phyloP scores from a whole-genome alignment of 2,888 invertebrate genomes.

The Lacanobia wlatinum region DNA sequence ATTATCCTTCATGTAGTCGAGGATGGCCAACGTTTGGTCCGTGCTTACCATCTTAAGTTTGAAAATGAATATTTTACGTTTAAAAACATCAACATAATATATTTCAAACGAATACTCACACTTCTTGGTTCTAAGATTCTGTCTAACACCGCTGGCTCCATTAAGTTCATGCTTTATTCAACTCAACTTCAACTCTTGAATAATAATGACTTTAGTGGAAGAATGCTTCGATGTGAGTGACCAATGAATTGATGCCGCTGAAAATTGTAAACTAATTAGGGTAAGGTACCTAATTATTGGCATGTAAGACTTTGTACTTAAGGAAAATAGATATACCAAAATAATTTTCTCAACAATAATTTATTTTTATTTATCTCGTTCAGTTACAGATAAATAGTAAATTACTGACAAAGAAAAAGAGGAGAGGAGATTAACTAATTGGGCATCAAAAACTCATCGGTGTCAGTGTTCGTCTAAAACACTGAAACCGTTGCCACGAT shows the following conservation, averaged over 20 bases:
- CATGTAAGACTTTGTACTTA: background rate
- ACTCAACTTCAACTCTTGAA: slow-evolving; percentile 24
- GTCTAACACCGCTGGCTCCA: slow-evolving; percentile 2
- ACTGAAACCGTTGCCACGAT: too few species aligned
- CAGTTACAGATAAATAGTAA: background rate
- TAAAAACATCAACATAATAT: background rate
- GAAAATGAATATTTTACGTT: background rate
- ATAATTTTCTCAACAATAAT: background rate
- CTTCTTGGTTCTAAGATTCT: slow-evolving; percentile 21
- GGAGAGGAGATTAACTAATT: too few species aligned
- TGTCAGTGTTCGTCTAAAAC: too few species aligned
- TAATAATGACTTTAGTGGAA: slow-evolving; percentile 13
- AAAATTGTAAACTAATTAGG: background rate
- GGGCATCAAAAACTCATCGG: too few species aligned
- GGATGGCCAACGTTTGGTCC: slow-evolving; percentile 21
- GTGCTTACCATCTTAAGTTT: slow-evolving; percentile 2
- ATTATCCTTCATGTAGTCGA: slow-evolving; percentile 29
- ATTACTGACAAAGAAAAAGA: too few species aligned
- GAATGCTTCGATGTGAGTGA: background rate
- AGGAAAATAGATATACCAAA: background rate
- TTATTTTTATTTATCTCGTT: background rate
- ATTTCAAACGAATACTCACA: slow-evolving; percentile 20
- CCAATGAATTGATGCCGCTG: background rate
- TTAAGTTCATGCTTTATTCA: slow-evolving; percentile 21
- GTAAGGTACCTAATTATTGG: slow-evolving; percentile 5